These are phyloP conservation scores for Hyphantria cunea DNA, from an alignment of 1,140 invertebrate species.

Conservation along the genomic window DNA sequence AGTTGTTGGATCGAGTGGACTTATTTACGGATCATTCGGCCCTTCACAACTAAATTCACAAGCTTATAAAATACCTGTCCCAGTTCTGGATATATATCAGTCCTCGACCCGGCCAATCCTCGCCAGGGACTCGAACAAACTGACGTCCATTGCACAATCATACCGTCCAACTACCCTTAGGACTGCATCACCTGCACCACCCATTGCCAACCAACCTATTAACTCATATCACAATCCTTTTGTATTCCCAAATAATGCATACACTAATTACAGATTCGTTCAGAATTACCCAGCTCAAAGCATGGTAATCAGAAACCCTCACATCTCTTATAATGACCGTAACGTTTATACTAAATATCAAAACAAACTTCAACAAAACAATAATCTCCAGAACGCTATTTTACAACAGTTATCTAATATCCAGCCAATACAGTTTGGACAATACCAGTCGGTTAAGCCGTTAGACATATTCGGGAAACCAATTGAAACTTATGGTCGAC, in stretches of 20 bases:
- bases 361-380: slow-evolving; percentile 54
- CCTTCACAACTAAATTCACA: slow-evolving; percentile 61
- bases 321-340: slow-evolving; percentile 59
- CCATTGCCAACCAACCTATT: slow-evolving; percentile 63
- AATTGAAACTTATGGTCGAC: slow-evolving; percentile 57
- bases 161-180: slow-evolving; percentile 71
- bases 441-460: slow-evolving; percentile 67
- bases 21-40: slow-evolving; percentile 53
- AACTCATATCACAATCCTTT: slow-evolving; percentile 77
- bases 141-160: slow-evolving; percentile 74
- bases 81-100: slow-evolving; percentile 56
- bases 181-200: slow-evolving; percentile 49
- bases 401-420: slow-evolving; percentile 67
- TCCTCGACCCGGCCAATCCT: slow-evolving; percentile 71
- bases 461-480: slow-evolving; percentile 63
- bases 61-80: slow-evolving; percentile 57
- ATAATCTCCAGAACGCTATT: slow-evolving; percentile 49
- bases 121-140: slow-evolving; percentile 69
- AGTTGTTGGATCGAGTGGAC: slow-evolving; percentile 65
- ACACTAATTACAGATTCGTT: slow-evolving; percentile 65
- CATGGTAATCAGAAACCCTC: slow-evolving; percentile 58
- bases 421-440: slow-evolving; percentile 65
- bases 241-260: slow-evolving; percentile 55
- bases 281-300: slow-evolving; percentile 66
- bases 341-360: slow-evolving; percentile 58